phyloP scores from a whole-genome alignment of 2,113 vertebrate genomes.

The Pica pica region DNA sequence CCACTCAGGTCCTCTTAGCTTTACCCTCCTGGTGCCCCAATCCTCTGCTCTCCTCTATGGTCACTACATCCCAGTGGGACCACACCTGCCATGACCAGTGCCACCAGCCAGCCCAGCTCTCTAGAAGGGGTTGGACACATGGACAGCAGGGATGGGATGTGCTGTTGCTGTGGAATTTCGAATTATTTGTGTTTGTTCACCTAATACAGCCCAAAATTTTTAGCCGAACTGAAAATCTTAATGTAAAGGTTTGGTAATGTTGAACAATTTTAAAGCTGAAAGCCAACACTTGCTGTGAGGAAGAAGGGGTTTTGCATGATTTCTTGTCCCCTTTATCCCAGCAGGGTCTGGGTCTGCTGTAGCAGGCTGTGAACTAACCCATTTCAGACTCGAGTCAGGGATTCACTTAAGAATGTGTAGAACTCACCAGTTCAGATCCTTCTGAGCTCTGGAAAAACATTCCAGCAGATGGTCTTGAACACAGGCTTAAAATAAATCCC shows the following conservation, averaged over 20 bases:
- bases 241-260: background rate
- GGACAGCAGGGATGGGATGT: background rate
- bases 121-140: accelerated
- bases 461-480: background rate
- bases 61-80: accelerated
- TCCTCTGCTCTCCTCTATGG: background rate
- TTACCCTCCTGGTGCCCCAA: background rate
- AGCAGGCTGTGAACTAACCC: background rate
- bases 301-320: background rate
- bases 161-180: background rate
- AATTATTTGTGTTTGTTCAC: background rate
- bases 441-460: background rate
- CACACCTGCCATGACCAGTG: accelerated
- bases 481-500: background rate
- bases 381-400: background rate
- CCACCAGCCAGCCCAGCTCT: background rate
- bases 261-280: background rate
- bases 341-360: background rate
- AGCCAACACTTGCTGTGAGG: background rate
- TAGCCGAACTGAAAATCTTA: background rate
- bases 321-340: background rate
- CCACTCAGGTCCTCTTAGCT: background rate
- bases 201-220: background rate
- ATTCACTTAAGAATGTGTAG: background rate
- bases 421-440: background rate